phyloP scores from a whole-genome alignment of 2,888 invertebrate species.

The Arge pagana region DNA sequence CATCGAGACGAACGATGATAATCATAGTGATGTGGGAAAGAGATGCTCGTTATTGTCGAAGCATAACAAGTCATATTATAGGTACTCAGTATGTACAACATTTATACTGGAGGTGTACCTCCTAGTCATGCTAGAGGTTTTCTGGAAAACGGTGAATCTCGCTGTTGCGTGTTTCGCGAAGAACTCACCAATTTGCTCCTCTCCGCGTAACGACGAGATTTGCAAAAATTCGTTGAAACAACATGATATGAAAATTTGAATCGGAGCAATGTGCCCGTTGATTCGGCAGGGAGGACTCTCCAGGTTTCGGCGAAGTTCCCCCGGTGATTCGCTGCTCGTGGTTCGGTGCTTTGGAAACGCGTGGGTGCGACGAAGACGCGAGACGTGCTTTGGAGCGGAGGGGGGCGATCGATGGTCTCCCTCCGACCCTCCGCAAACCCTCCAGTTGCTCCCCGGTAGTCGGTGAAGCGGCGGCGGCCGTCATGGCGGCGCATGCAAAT shows the following conservation, averaged over 20 bases:
- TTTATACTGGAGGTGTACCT: no score
- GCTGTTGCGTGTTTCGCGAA: no score
- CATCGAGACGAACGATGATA: no score
- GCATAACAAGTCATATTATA: no score
- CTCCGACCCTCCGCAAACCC: constrained; percentile 50
- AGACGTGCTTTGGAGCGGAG: constrained; percentile 40
- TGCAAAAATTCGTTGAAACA: no score
- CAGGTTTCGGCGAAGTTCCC: constrained; percentile 31
- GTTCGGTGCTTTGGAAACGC: constrained; percentile 24
- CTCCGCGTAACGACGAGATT: no score
- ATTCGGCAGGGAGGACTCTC: neutral
- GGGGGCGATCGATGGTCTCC: constrained; percentile 64
- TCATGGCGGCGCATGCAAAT: constrained; percentile 69
- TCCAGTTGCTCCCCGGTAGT: constrained; percentile 38
- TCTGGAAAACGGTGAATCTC: no score
- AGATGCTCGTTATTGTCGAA: no score
- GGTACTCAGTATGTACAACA: no score
- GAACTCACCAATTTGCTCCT: no score
- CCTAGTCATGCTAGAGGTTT: no score
- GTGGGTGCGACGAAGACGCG: constrained; percentile 42
- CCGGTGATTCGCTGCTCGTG: constrained; percentile 29
- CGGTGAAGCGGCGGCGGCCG: constrained; percentile 55
- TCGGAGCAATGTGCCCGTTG: constrained; percentile 10
- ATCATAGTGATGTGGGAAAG: no score
- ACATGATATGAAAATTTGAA: constrained; percentile 22